These are phyloP conservation scores for Promerops cafer DNA, from an alignment of 2,113 vertebrate genomes.

Conservation along the genomic window DNA sequence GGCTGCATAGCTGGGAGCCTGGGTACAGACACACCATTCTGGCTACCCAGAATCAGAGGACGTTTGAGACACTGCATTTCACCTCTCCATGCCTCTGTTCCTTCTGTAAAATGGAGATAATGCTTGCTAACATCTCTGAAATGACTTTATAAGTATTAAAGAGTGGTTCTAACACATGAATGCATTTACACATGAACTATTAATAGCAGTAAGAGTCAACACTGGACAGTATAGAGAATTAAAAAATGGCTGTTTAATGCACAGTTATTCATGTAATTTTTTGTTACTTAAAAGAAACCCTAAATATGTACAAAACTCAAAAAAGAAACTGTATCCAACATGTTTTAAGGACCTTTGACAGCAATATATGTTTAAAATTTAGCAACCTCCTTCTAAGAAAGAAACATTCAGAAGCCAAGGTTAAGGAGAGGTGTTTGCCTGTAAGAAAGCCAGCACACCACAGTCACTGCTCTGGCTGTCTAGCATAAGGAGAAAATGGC, in stretches of 20 bases:
- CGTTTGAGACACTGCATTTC: background rate
- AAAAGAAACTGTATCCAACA: background rate
- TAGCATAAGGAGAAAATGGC: background rate
- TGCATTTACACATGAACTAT: background rate
- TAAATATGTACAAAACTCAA: background rate
- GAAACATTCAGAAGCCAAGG: background rate
- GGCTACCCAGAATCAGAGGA: background rate
- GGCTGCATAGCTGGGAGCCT: background rate
- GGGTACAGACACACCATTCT: background rate
- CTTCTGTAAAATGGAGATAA: background rate
- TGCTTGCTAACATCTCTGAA: background rate
- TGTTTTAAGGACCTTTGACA: background rate
- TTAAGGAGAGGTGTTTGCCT: background rate
- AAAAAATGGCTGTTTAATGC: background rate
- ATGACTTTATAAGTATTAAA: background rate
- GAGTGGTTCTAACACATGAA: background rate
- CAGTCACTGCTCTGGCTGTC: rapidly evolving
- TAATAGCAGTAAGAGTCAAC: background rate
- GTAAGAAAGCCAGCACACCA: background rate
- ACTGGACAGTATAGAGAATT: background rate
- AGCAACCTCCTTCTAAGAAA: background rate
- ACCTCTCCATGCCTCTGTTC: background rate
- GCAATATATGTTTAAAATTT: background rate
- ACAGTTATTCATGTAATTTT: background rate
- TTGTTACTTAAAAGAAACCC: background rate